A percentile compares a stretch with the other conserved stretches of the same genome.
Evolutionary conservation across 2,888 invertebrate genomes (phyloP).

Genomic region (Drosophila fulvimacula): DNA sequence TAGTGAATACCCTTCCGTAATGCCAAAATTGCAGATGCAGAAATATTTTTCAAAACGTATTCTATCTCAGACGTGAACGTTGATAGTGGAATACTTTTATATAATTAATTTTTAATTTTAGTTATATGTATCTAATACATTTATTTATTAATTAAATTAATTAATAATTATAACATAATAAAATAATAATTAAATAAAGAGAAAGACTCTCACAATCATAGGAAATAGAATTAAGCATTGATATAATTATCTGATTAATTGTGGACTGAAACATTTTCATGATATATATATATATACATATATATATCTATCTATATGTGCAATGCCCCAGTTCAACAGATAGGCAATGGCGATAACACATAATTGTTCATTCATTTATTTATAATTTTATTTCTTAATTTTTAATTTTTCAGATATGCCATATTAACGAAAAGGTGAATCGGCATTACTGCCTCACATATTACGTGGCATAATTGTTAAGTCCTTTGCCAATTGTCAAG

Average conservation of each 20-base stretch:
- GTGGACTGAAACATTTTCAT: too few relatives aligned
- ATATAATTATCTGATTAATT: too few relatives aligned
- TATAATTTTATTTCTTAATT: neutral
- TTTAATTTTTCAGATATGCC: neutral
- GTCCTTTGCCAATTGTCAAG: neutral
- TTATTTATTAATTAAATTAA: too few relatives aligned
- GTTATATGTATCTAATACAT: too few relatives aligned
- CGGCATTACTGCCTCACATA: neutral
- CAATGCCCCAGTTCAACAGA: neutral
- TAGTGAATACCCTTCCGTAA: neutral
- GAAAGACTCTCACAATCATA: too few relatives aligned
- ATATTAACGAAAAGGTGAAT: neutral
- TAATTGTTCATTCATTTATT: neutral
- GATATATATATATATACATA: too few relatives aligned
- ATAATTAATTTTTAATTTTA: too few relatives aligned
- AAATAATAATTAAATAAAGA: too few relatives aligned
- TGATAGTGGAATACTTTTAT: too few relatives aligned
- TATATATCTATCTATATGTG: neutral
- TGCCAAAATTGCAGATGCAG: neutral
- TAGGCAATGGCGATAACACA: neutral
- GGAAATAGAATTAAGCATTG: too few relatives aligned
- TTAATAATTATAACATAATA: too few relatives aligned
- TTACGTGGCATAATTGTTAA: constrained; percentile 3
- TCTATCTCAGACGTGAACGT: too few relatives aligned
- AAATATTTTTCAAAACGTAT: neutral